Evolutionary conservation across 2,797 vertebrate genomes (phyloP).

Genomic region (Argyrosomus regius): DNA sequence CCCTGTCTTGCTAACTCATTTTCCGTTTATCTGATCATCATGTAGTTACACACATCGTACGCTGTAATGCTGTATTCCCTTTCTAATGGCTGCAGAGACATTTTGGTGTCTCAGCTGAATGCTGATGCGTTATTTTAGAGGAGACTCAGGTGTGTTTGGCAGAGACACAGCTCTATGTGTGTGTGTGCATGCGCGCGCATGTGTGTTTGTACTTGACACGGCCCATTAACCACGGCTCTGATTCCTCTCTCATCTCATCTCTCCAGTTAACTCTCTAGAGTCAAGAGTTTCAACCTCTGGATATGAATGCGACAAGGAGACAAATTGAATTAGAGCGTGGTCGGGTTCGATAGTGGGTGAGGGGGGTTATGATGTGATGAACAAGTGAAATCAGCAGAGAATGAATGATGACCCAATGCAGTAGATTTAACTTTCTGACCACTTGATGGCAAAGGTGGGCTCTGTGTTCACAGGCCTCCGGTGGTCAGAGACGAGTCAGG

Average conservation of each 20-base stretch:
- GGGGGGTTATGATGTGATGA: constrained; percentile 26
- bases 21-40: constrained; percentile 47
- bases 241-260: constrained; percentile 79
- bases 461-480: constrained; percentile 37
- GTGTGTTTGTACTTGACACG: constrained; percentile 68
- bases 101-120: constrained; percentile 73
- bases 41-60: constrained; percentile 49
- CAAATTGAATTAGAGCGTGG: constrained; percentile 75
- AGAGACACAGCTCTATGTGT: constrained; percentile 41
- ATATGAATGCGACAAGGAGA: constrained; percentile 75
- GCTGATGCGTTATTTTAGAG: constrained; percentile 74
- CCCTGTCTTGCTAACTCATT: background rate
- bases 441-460: constrained; percentile 67
- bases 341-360: constrained; percentile 12
- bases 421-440: constrained; percentile 60
- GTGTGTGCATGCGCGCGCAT: constrained; percentile 10
- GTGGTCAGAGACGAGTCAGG: constrained; percentile 30
- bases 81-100: constrained; percentile 68
- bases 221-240: constrained; percentile 83
- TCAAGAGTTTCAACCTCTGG: constrained; percentile 77
- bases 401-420: constrained; percentile 24
- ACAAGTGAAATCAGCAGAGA: constrained; percentile 39
- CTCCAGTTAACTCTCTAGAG: constrained; percentile 78
- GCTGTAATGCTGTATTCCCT: constrained; percentile 52
- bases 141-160: constrained; percentile 81